Percentiles rank a stretch among this genome's conserved stretches.
These are phyloP conservation scores for Orussus abietinus DNA, from an alignment of 1,140 invertebrate species.

Conservation along the genomic window DNA sequence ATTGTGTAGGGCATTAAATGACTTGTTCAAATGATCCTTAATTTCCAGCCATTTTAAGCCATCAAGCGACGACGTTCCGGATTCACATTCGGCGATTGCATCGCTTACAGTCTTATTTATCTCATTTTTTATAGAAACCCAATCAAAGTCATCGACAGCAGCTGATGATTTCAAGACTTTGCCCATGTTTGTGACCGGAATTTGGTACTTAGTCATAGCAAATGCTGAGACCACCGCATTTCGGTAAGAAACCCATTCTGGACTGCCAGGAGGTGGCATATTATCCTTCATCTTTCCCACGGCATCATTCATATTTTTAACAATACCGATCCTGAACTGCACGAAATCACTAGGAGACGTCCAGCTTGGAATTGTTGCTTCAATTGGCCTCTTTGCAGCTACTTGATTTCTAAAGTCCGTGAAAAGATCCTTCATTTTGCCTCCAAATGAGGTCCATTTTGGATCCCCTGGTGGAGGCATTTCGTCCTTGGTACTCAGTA, in stretches of 20 bases:
- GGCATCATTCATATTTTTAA: conserved; percentile 6
- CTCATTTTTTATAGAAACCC: conserved; percentile 6
- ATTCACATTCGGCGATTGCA: neutral
- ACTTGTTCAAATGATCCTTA: conserved; percentile 5
- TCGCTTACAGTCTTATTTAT: conserved; percentile 5
- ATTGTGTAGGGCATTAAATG: neutral
- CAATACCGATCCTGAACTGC: conserved; percentile 9
- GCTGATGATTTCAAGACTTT: neutral
- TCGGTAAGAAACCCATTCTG: conserved; percentile 17
- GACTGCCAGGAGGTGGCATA: conserved; percentile 13
- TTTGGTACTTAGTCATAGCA: conserved; percentile 1
- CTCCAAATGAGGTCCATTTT: conserved; percentile 10
- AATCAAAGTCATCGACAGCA: neutral
- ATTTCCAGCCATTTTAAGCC: neutral
- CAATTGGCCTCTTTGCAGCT: neutral
- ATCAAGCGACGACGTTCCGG: neutral
- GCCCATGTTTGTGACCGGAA: neutral
- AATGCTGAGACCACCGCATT: conserved; percentile 16
- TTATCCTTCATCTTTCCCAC: conserved; percentile 10
- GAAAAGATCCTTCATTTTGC: conserved; percentile 16
- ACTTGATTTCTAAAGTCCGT: neutral
- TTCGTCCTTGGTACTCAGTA: conserved; percentile 8
- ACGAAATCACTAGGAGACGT: conserved; percentile 11
- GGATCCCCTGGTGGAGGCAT: conserved; percentile 17
- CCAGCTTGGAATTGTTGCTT: neutral